phyloP scores from a whole-genome alignment of 2,888 invertebrate species.

The Melinaea marsaeus region DNA sequence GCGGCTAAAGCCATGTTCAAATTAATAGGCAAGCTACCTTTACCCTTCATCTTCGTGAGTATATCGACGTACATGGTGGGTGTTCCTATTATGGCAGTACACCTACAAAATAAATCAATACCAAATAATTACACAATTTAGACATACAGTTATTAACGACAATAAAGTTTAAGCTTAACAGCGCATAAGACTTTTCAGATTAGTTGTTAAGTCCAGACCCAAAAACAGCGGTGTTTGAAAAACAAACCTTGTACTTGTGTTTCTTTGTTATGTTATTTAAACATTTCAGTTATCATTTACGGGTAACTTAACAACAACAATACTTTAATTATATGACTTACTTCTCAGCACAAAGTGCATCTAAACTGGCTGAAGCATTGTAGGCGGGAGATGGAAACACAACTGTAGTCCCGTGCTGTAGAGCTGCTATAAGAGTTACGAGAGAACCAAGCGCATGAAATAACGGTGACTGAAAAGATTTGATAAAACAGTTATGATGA shows the following conservation, averaged over 20 bases:
- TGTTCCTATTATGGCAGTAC: constrained; percentile 85
- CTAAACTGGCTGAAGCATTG: constrained; percentile 77
- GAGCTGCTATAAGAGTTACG: constrained; percentile 76
- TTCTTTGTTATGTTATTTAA: background rate
- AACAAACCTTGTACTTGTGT: too few relatives aligned
- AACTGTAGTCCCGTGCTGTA: constrained; percentile 80
- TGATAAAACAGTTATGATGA: too few relatives aligned
- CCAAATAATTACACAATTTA: background rate
- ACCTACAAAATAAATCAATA: constrained; percentile 64
- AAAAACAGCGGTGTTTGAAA: too few relatives aligned
- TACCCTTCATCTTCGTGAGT: constrained; percentile 61
- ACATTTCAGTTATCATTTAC: background rate
- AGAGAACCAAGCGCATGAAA: constrained; percentile 92
- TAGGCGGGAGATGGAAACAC: constrained; percentile 80
- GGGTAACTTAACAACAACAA: too few relatives aligned
- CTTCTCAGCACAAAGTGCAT: constrained; percentile 84
- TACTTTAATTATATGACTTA: constrained; percentile 44
- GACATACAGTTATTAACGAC: constrained; percentile 57
- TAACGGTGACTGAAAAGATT: constrained; percentile 79
- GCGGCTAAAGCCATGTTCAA: constrained; percentile 80
- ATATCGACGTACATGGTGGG: constrained; percentile 94
- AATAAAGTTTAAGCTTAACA: too few relatives aligned
- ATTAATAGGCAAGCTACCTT: constrained; percentile 58
- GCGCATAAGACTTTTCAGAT: too few relatives aligned
- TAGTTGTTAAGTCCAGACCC: too few relatives aligned